Evolutionary conservation across 2,797 vertebrate species (phyloP), one percentile per base, ranked within the genome.

Genomic region (Helostoma temminkii): DNA sequence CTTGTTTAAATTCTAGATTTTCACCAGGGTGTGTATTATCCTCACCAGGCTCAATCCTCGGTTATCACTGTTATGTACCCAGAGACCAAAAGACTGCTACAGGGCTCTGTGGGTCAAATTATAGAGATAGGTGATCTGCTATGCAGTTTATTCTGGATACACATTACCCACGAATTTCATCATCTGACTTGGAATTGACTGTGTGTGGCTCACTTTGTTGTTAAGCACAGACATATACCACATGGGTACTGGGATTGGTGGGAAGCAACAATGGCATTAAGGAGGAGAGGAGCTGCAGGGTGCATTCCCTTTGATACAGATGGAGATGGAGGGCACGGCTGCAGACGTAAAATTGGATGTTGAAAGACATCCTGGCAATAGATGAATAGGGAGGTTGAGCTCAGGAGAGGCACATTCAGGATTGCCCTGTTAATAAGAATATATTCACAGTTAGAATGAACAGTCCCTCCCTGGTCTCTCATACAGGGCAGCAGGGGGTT

Each of bases 261-360:
- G 78, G 83, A 85, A 80, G 82, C 71, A 75, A 71, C 53, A 54
- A 71, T 43, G 68, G 77, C 82, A 62, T 86, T 83, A 83, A 76
- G 76, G 71, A 56, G 32, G 55, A 78, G 65, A 55, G 24, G 63
- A 70, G 73, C 79, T 66, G 42, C 24, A 15, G 76, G 74, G 75
- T 78, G 67, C 58, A 5, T 46, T 69, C 59, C 69, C 88, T 93
- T 91, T 93, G 89, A 93, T 90, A 85, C 71, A 63, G 84, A 81
- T 64, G 58, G 77, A 74, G 88, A 85, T 78, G 72, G 71, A 76
- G 83, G 47, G 63, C 80, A 87, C 10, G 65, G 65, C 71, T 69
- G 74, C 74, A 75, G 78, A 78, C 86, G 85, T 88, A 86, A 86
- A 91, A 88, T 74, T 66, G 84, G 71, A 86, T 86, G 78, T 91